Base-by-base conservation (phyloP, 2,888 invertebrate genomes). In the Cinara cedri region DNA sequence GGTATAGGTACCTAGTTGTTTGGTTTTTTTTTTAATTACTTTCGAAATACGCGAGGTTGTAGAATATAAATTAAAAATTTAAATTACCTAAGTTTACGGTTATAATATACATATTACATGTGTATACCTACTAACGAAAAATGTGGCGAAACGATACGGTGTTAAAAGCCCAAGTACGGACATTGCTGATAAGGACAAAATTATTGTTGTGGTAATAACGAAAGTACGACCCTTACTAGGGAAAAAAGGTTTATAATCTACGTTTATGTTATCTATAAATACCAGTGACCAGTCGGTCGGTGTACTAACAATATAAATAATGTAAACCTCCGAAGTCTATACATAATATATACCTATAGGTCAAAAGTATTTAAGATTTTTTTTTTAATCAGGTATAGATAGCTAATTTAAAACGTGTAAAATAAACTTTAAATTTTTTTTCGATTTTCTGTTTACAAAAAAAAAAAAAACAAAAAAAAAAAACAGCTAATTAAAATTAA, bases 131-230 rank as follows among this genome's bases (percentile, higher is more conserved):
- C 24, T 65, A 51, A 54, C 54, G 74, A 72, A 72, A 72, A 72
- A 72, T 51, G 72, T 49, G 72, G 34, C 62, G 62, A 54, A 75
- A 75, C 65, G 34, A 4, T 34, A n/a, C n/a, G 63, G 54, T 13
- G 42, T 54, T 75, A 54, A 75, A 75, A 54, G 34, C 74, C 63
- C 65, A 65, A 75, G 74, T 75, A 63, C 63, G 74, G 51, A 74
- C 63, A 75, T 42, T n/a, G 65, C 74, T 75, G 63, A 75, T 75
- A 65, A 75, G 74, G 63, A 65, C 74, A 65, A 75, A 75, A 75
- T 75, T 75, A 75, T 75, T 75, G 74, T 75, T 54, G 74, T 44
- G 63, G 74, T 63, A 54, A 75, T 65, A 65, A 65, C 63, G 51
- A 54, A 75, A 75, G 51, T 65, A 65, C 44, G 21, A 34, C 57